Base-by-base conservation (phyloP, 2,888 invertebrate genomes). In the Synergus umbraculus region DNA sequence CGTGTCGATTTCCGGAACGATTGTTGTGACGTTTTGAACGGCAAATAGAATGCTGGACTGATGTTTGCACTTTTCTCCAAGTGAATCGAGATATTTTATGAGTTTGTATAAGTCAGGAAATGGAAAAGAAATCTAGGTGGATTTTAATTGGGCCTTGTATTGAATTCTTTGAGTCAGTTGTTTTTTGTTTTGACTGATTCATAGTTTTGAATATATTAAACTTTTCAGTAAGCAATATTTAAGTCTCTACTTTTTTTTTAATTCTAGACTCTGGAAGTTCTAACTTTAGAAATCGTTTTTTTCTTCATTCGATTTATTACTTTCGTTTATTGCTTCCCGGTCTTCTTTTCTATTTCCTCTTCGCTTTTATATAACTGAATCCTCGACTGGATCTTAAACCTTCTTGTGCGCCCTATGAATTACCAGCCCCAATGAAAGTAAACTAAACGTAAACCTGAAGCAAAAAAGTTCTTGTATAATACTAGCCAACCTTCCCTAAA, bases 1-100 rank as follows among this genome's bases (percentile, higher is more conserved):
- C 41, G 60, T 64, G 46, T 63, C 65, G 76, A 73, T 73, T 73
- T 73, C 54, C 63, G 79, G 54, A 44, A 73, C 79, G 81, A 78
- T 81, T 84, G 84, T 84, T 84, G 84, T 84, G 83, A 84, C 83
- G 82, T 84, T 81, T 82, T 58, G 76, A 82, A 82, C 81, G 76
- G 78, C 78, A 81, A 79, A 69, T 49, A 29, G 69, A 69, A 69
- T 49, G 15, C 22, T 15, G 46, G 9, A 49, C 69, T 69, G 49
- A 29, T 69, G 49, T 69, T 69, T 46, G 69, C 46, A 29, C 29
- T 69, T 69, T 69, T 29, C 54, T 73, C 54, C 49, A 13, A 29
- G 69, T 49, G 69, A 69, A 46, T 37, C 9, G n/a, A n/a, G 49
- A 73, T 54, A 73, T 73, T 73, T 54, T 73, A 37, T 54, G 49